A percentile compares a stretch with the other conserved stretches of the same genome.
phyloP scores from a whole-genome alignment of 2,888 invertebrate species.

The Arctia plantaginis region DNA sequence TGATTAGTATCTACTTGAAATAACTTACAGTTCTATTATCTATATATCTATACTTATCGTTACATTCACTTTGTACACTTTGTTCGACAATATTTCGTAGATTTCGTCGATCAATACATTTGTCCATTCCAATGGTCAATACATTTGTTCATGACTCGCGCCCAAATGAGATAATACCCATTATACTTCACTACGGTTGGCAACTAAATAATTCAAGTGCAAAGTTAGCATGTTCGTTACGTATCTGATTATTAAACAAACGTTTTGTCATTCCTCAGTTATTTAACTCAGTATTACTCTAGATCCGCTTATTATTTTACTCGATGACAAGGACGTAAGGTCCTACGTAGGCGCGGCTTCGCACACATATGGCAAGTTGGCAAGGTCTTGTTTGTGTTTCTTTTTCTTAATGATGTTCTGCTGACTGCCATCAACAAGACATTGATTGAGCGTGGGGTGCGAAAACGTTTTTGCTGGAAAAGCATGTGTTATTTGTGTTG shows the following conservation, averaged over 20 bases:
- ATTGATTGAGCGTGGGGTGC: constrained; percentile 57
- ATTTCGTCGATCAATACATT: neutral
- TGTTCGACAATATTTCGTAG: neutral
- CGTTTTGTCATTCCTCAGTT: neutral
- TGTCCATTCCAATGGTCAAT: neutral
- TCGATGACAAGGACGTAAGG: constrained; percentile 60
- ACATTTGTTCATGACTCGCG: neutral
- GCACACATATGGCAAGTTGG: constrained; percentile 60
- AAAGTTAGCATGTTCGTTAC: neutral
- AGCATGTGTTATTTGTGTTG: constrained; percentile 39
- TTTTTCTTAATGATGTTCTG: constrained; percentile 52
- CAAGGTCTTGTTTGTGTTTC: constrained; percentile 63
- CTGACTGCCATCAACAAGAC: constrained; percentile 46
- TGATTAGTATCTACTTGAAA: no score
- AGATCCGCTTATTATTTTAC: constrained; percentile 37
- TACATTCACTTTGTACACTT: neutral
- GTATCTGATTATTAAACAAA: constrained; percentile 14
- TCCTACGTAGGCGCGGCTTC: constrained; percentile 64
- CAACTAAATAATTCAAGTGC: neutral
- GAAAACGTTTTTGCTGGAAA: constrained; percentile 41
- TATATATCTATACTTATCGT: neutral
- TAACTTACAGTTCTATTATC: no score
- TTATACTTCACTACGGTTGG: neutral
- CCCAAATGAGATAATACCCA: neutral
- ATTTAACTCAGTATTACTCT: constrained; percentile 20